Evolutionary conservation across 2,888 invertebrate species (phyloP), one percentile per base, ranked within the genome.

Genomic region (Pyrrhia umbra): DNA sequence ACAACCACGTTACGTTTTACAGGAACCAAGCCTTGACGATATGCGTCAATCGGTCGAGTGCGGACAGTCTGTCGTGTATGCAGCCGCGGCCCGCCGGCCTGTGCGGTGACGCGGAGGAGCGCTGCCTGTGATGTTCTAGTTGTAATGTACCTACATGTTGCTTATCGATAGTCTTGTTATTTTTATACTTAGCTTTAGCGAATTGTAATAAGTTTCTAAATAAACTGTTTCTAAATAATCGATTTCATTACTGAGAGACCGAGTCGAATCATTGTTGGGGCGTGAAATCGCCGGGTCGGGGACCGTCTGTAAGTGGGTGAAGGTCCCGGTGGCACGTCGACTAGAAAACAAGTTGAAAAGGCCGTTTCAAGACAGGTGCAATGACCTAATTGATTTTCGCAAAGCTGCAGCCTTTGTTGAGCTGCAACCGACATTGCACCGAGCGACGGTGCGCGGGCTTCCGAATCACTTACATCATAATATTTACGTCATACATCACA

Each of bases 161-260:
- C 80, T 68, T 83, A 57, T 56, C 79, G 52, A 74, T 80, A 80
- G 79, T 80, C 72, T 83, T 90, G 90, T 85, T 92, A 90, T 89
- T 93, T 94, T 94, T 94, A 89, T 93, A 94, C 87, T 87, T 92
- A 92, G 89, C 74, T 77, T 89, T 89, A 87, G 87, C 77, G 71
- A 85, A 84, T 79, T 80, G 87, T 85, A 77, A 77, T 92, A 90
- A 89, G 91, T 94, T 94, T 93, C 94, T 85, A 90, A 94, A 94
- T 94, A 94, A 94, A 94, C 76, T 72, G 83, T 94, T 92, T 93
- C 91, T 90, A 90, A 93, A 92, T 79, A 80, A 80, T 82, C 78
- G 85, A 85, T 92, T 93, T 92, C 90, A 88, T 91, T 91, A 87
- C 85, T 87, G 82, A 79, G 84, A 79, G 77, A 76, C 82, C 84